Base-by-base conservation (phyloP, 2,113 vertebrate genomes). In the Lepus timidus region DNA sequence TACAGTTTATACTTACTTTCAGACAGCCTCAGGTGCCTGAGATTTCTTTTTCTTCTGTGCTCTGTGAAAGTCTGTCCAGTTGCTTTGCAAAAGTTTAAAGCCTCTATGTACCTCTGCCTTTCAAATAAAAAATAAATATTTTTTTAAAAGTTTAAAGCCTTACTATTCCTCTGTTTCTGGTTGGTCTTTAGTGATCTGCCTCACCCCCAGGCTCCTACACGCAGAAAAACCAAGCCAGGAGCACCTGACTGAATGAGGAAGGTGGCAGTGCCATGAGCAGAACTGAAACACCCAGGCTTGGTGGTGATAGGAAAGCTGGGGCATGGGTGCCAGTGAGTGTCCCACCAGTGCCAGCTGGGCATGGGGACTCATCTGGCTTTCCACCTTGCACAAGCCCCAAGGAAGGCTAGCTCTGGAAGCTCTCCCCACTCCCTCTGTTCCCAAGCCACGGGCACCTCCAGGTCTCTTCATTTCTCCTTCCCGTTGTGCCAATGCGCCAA, bases 281-380 rank as follows among this genome's bases (percentile, higher is more conserved):
- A 44, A 19, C 49, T 4, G 9, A 22, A 75, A 6, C 27, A 5
- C 8, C 49, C 44, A 11, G 36, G 19, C 51, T 19, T 71, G 3
- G 5, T 2, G 5, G 13, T 6, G 20, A 70, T 29, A 16, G 49
- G 19, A 86, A 49, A 58, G 19, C 71, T 49, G 31, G 55, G 19
- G 8, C 8, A 1, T 12, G 25, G n/a, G 31, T 5, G 9, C 22
- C 16, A 0, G 0, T 9, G 3, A 23, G n/a, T 7, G 10, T 62
- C 58, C 25, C 36, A 6, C 16, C 2, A 19, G n/a, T 39, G n/a
- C 8, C 44, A 51, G 33, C 6, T 39, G 55, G 25, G 29, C 49
- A 16, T 65, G 33, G 51, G 5, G 12, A 6, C 31, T 22, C 49
- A 9, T 8, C 3, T 7, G 19, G 4, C 6, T 31, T 17, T 67